phyloP scores from a whole-genome alignment of 2,888 invertebrate species.

The Perizoma affinitatum region DNA sequence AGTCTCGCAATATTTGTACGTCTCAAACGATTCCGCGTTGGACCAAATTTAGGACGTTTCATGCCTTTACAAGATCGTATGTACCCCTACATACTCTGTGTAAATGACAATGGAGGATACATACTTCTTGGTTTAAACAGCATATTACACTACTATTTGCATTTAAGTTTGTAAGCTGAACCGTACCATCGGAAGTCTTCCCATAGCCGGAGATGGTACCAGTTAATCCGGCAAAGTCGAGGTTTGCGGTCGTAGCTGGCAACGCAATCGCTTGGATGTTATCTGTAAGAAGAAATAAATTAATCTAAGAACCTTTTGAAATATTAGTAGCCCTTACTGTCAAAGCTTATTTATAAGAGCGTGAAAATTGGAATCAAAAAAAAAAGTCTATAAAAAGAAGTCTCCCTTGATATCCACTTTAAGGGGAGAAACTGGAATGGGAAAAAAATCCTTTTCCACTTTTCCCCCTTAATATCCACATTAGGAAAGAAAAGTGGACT shows the following conservation, averaged over 20 bases:
- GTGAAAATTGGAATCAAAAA: too few relatives aligned
- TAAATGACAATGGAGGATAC: slow-evolving; percentile 6
- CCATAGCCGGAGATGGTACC: slow-evolving; percentile 68
- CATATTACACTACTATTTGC: slow-evolving; percentile 22
- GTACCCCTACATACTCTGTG: slow-evolving; percentile 9
- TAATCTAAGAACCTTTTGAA: background rate
- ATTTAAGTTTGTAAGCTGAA: too few relatives aligned
- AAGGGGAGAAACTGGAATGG: too few relatives aligned
- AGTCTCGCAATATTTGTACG: slow-evolving; percentile 20
- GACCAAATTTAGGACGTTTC: slow-evolving; percentile 38
- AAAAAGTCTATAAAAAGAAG: too few relatives aligned
- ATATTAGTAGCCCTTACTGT: background rate
- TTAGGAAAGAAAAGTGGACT: too few relatives aligned
- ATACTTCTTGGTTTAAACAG: too few relatives aligned
- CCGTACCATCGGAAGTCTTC: slow-evolving; percentile 64
- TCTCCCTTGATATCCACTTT: too few relatives aligned
- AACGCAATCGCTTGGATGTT: slow-evolving; percentile 63
- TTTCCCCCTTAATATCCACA: too few relatives aligned
- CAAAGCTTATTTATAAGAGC: too few relatives aligned
- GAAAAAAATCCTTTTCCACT: too few relatives aligned
- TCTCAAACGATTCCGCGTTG: slow-evolving; percentile 30
- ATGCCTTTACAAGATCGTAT: slow-evolving; percentile 39
- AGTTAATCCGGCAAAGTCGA: slow-evolving; percentile 55
- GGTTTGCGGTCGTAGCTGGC: slow-evolving; percentile 51
- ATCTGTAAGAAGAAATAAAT: slow-evolving; percentile 45